Conservation (phyloP, 2,113 vertebrate genomes). For the Rhynchopsitta pachyrhyncha region DNA sequence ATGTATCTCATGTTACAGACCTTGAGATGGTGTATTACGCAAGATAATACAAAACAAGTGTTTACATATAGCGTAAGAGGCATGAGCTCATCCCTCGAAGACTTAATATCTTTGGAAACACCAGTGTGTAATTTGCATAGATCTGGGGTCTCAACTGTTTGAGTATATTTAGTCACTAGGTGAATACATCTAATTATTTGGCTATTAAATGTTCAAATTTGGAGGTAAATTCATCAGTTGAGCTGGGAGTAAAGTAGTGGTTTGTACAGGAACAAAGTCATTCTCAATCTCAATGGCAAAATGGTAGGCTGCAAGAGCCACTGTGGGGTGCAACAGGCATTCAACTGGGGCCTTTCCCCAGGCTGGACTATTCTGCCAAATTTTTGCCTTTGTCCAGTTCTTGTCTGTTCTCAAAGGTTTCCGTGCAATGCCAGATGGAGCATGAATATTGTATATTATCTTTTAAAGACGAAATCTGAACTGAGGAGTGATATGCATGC, state of each 20-base stretch:
- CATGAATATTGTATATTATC: not conserved
- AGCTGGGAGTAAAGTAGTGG: not conserved
- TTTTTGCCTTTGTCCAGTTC: not conserved
- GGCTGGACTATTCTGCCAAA: not conserved
- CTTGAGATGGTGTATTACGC: not conserved
- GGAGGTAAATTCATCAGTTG: not conserved
- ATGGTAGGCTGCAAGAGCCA: fast-evolving
- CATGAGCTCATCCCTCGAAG: not conserved
- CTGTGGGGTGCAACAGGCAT: too few relatives aligned
- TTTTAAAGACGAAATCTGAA: not conserved
- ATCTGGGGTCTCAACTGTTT: not conserved
- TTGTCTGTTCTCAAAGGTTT: not conserved
- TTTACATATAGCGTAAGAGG: not conserved
- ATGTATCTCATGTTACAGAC: not conserved
- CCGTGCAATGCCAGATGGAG: not conserved
- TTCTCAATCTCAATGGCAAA: not conserved
- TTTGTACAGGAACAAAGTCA: not conserved
- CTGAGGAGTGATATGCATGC: not conserved
- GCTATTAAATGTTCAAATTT: not conserved
- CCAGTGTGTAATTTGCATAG: not conserved
- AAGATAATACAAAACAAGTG: not conserved
- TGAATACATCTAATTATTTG: not conserved
- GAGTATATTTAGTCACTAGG: not conserved
- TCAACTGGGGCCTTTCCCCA: not conserved
- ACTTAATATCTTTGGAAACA: not conserved